phyloP scores from a whole-genome alignment of 2,888 invertebrate genomes.

The Chymomyza caudatula region DNA sequence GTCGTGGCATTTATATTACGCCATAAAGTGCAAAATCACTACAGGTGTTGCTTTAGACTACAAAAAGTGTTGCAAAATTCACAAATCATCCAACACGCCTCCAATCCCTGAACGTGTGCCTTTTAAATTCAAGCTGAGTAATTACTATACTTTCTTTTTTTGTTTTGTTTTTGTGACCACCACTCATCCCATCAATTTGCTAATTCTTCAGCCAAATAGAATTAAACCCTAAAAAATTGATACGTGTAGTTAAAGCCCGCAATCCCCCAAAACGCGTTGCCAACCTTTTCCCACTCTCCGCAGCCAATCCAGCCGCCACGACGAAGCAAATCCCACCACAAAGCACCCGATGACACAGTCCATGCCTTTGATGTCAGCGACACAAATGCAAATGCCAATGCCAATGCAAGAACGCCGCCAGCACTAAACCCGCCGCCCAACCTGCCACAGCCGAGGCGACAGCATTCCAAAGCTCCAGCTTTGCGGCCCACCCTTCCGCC shows the following conservation, averaged over 20 bases:
- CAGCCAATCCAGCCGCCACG: slow-evolving; percentile 32
- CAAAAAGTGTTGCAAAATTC: background rate
- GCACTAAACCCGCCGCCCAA: background rate
- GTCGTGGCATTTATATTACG: slow-evolving; percentile 36
- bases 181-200: slow-evolving; percentile 22
- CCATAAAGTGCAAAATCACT: slow-evolving; percentile 39
- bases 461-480: slow-evolving; percentile 33
- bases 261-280: slow-evolving; percentile 20
- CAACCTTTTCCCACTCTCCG: slow-evolving; percentile 3
- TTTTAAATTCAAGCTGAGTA: background rate
- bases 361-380: slow-evolving; percentile 45
- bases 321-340: slow-evolving; percentile 59
- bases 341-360: slow-evolving; percentile 52
- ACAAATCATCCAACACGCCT: background rate
- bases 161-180: slow-evolving; percentile 25
- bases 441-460: slow-evolving; percentile 39
- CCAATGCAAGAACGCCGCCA: slow-evolving; percentile 18
- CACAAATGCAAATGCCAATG: slow-evolving; percentile 35
- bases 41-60: slow-evolving; percentile 31
- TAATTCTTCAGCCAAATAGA: slow-evolving; percentile 57
- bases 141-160: slow-evolving; percentile 39
- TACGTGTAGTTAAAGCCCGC: background rate
- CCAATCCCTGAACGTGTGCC: background rate
- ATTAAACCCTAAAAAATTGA: slow-evolving; percentile 59
- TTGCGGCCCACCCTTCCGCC: slow-evolving; percentile 73